Percentiles rank a stretch among this genome's conserved stretches.
Evolutionary conservation across 2,113 vertebrate species (phyloP).

Genomic region (Coptodon rendalli): DNA sequence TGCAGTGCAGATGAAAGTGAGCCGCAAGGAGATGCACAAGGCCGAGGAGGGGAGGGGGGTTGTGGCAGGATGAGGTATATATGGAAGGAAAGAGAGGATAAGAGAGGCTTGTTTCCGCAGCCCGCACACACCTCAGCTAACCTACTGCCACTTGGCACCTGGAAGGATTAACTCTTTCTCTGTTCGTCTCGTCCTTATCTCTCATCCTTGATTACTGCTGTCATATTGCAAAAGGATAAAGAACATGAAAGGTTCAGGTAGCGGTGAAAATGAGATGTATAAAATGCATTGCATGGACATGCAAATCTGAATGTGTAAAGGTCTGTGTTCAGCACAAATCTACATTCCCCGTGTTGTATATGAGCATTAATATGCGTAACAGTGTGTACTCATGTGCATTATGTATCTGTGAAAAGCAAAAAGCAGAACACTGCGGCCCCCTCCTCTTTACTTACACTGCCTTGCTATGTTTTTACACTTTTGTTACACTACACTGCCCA

Average conservation of each 20-base stretch:
- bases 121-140: not conserved
- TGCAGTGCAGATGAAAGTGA: conserved; percentile 51
- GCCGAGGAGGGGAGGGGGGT: not conserved
- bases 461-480: conserved; percentile 14
- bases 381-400: not conserved
- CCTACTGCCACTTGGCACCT: not conserved
- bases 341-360: not conserved
- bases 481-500: not conserved
- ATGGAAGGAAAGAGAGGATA: not conserved
- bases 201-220: not conserved
- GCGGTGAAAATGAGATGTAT: not conserved
- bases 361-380: not conserved
- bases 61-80: not conserved
- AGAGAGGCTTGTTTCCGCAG: not conserved
- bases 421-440: not conserved
- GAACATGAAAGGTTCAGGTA: not conserved
- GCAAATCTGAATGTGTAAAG: not conserved
- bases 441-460: not conserved
- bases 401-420: not conserved
- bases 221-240: not conserved
- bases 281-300: not conserved
- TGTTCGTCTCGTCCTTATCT: not conserved
- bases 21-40: not conserved
- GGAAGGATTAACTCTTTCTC: not conserved
- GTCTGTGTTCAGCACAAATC: not conserved